phyloP scores from a whole-genome alignment of 2,113 vertebrate species.

The Podarcis raffonei region DNA sequence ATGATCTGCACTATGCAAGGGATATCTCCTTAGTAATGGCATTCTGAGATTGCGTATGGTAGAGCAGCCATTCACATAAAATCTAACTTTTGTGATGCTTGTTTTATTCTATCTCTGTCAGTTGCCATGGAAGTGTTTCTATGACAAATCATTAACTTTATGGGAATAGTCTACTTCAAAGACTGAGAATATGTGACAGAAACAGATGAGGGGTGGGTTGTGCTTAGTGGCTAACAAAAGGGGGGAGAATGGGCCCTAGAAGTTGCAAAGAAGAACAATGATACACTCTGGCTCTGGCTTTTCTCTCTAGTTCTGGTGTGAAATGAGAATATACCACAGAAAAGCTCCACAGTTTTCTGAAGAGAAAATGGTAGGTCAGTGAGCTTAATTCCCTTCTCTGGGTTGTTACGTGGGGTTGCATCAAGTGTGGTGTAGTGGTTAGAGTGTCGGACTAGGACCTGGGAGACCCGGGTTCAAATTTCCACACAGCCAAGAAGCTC shows the following conservation, averaged over 20 bases:
- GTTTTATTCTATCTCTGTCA: not conserved
- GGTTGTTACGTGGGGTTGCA: not conserved
- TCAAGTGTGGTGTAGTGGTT: no score
- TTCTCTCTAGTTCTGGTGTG: not conserved
- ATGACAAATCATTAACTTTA: conserved; percentile 1
- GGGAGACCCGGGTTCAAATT: no score
- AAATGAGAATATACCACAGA: not conserved
- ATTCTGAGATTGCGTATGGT: not conserved
- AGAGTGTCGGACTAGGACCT: no score
- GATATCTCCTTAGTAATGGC: not conserved
- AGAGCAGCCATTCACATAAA: not conserved
- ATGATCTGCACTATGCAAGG: not conserved
- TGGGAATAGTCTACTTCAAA: not conserved
- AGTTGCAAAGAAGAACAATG: not conserved
- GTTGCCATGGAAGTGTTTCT: not conserved
- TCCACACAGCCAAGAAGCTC: no score
- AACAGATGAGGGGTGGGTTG: not conserved
- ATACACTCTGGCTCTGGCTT: not conserved
- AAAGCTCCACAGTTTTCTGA: not conserved
- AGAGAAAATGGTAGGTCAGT: no score
- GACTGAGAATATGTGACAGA: not conserved
- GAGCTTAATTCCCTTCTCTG: not conserved
- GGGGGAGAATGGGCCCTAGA: not conserved
- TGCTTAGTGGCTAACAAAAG: not conserved
- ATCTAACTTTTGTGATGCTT: not conserved